Conservation (phyloP, 2,888 invertebrate genomes). For the Acanthopleura granulata region DNA sequence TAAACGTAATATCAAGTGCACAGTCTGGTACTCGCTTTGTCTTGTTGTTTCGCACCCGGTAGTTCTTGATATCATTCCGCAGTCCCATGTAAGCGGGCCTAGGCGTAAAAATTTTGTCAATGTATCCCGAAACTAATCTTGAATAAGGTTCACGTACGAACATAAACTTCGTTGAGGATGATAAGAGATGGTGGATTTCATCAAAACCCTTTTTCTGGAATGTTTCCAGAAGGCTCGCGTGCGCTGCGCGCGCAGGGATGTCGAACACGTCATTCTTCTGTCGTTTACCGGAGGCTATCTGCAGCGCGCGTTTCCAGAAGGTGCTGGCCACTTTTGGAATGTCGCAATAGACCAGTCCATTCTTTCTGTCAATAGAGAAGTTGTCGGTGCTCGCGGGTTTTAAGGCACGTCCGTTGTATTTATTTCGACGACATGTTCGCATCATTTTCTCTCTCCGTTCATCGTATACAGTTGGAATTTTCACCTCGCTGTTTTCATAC, state of each 20-base stretch:
- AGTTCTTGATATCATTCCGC: conserved; percentile 36
- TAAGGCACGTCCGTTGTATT: background rate
- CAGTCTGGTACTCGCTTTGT: conserved; percentile 24
- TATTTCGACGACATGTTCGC: background rate
- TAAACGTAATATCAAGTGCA: conserved; percentile 50
- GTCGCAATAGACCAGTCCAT: background rate
- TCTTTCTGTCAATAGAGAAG: background rate
- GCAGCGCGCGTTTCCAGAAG: conserved; percentile 42
- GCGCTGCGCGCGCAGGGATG: background rate
- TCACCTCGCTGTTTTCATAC: too few relatives aligned
- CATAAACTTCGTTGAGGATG: conserved; percentile 37
- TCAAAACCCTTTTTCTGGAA: background rate
- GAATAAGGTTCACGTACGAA: conserved; percentile 49
- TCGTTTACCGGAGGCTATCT: conserved; percentile 22
- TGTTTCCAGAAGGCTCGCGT: background rate
- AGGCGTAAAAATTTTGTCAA: conserved; percentile 51
- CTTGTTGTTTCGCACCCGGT: background rate
- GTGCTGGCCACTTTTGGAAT: conserved; percentile 49
- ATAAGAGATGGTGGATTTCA: conserved; percentile 24
- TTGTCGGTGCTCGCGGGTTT: background rate
- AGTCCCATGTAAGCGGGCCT: conserved; percentile 45
- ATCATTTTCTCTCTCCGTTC: too few relatives aligned
- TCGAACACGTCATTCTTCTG: background rate
- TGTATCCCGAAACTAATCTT: conserved; percentile 46
- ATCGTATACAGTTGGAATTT: too few relatives aligned